Percentiles rank a stretch among this genome's conserved stretches.
These are phyloP conservation scores for Uloborus diversus DNA, from an alignment of 1,140 invertebrate species.

Conservation along the genomic window DNA sequence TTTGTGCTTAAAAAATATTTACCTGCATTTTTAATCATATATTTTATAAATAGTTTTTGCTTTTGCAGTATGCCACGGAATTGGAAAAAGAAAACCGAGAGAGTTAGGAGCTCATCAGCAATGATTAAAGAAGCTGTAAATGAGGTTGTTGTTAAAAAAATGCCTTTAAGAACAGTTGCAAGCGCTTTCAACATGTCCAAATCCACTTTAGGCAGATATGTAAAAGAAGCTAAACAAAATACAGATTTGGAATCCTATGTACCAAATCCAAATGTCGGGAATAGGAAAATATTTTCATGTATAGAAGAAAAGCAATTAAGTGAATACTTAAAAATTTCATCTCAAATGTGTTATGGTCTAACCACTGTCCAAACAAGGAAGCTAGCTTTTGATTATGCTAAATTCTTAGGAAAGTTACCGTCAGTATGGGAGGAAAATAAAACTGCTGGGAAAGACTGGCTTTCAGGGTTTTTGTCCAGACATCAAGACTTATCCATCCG, in stretches of 20 bases:
- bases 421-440: too few relatives aligned
- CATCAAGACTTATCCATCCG: too few relatives aligned
- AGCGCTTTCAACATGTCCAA: constrained; percentile 13
- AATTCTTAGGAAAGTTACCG: too few relatives aligned
- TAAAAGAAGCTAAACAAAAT: background rate
- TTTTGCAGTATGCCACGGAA: constrained; percentile 9
- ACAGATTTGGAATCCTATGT: background rate
- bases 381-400: too few relatives aligned
- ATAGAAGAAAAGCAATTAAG: constrained; percentile 4
- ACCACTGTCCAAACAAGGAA: too few relatives aligned
- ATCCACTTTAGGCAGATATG: background rate
- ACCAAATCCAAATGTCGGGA: background rate
- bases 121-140: constrained; percentile 11
- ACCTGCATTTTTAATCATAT: too few relatives aligned
- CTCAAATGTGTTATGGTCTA: too few relatives aligned
- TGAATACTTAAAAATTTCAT: constrained; percentile 5
- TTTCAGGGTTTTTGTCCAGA: too few relatives aligned
- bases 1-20: too few relatives aligned
- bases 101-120: background rate
- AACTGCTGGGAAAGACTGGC: too few relatives aligned
- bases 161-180: background rate
- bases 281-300: constrained; percentile 1
- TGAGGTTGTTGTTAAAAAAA: background rate
- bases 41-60: background rate
- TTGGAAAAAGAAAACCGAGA: constrained; percentile 8